phyloP scores from a whole-genome alignment of 2,113 vertebrate species.

The Alectura lathami region DNA sequence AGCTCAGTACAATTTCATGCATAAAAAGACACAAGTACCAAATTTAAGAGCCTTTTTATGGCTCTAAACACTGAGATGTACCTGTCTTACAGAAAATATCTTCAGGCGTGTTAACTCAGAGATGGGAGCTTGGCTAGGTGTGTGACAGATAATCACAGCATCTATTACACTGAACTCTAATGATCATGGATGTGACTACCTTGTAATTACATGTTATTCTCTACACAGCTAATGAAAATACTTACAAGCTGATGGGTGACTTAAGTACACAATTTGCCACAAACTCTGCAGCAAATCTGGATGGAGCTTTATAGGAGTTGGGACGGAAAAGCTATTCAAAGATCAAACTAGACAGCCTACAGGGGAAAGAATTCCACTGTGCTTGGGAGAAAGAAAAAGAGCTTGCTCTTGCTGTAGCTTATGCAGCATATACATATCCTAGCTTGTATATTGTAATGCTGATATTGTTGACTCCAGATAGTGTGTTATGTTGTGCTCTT shows the following conservation, averaged over 20 bases:
- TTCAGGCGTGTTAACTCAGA: not conserved
- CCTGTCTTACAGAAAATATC: not conserved
- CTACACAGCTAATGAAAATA: not conserved
- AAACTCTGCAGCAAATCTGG: not conserved
- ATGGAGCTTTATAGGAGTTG: not conserved
- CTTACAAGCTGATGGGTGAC: not conserved
- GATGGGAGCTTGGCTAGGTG: not conserved
- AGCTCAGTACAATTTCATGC: slow-evolving; percentile 34
- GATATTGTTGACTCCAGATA: not conserved
- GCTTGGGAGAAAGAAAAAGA: not conserved
- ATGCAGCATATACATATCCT: not conserved
- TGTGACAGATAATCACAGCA: not conserved
- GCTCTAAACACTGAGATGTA: slow-evolving; percentile 28
- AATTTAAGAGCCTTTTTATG: slow-evolving; percentile 34
- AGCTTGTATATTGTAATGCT: not conserved
- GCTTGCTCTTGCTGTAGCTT: accelerated
- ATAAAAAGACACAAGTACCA: slow-evolving; percentile 41
- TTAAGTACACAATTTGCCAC: not conserved
- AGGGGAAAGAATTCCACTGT: not conserved
- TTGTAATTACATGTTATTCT: not conserved
- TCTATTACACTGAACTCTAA: not conserved
- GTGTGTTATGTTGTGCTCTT: not conserved
- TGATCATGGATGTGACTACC: not conserved
- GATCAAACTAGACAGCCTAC: not conserved
- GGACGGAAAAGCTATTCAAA: not conserved